These are phyloP conservation scores for Salvelinus namaycush DNA, from an alignment of 2,113 vertebrate genomes.

Conservation along the genomic window DNA sequence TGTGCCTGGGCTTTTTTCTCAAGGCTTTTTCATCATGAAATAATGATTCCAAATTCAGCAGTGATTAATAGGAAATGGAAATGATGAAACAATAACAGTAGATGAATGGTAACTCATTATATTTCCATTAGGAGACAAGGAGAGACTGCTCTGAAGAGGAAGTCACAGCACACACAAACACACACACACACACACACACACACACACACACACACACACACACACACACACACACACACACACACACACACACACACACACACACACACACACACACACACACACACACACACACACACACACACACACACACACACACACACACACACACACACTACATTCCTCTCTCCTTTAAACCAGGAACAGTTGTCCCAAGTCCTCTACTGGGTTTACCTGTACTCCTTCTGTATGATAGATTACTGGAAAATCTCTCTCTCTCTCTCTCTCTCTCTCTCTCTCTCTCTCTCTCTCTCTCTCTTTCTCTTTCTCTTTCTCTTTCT, in stretches of 20 bases:
- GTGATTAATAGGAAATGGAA: not conserved
- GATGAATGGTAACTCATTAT: not conserved
- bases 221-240: too few species aligned
- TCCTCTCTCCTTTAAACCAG: conserved; percentile 6
- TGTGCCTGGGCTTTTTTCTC: not conserved
- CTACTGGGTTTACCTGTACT: conserved; percentile 6
- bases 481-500: not conserved
- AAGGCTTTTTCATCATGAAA: conserved; percentile 1
- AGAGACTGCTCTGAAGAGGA: conserved; percentile 14
- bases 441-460: not conserved
- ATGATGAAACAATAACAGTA: not conserved
- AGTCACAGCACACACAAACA: conserved; percentile 15
- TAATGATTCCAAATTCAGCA: not conserved
- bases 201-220: too few species aligned
- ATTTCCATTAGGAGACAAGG: not conserved
- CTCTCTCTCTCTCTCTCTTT: conserved; percentile 7
- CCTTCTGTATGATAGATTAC: conserved; percentile 5
- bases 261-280: too few species aligned
- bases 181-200: not conserved
- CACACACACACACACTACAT: too few species aligned
- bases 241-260: too few species aligned
- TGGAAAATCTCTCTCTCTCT: not conserved
- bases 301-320: too few species aligned
- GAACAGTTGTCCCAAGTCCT: not conserved
- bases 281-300: too few species aligned